These are phyloP conservation scores for Formicarius rufipectus DNA, from an alignment of 2,113 vertebrate species.

Conservation along the genomic window DNA sequence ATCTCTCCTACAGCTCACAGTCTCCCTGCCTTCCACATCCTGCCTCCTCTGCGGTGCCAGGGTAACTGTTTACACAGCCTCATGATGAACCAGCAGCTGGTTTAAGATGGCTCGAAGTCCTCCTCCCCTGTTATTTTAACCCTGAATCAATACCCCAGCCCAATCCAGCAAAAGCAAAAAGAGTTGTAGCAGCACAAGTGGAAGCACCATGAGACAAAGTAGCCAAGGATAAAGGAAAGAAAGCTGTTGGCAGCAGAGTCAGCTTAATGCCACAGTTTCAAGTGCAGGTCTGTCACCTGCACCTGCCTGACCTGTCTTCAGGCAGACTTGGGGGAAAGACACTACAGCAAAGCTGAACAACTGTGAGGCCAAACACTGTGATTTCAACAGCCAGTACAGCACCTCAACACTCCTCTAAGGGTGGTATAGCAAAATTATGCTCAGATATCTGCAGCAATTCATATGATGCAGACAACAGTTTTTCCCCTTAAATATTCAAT, in stretches of 20 bases:
- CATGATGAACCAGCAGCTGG: not conserved
- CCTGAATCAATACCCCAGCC: not conserved
- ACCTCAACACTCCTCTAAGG: not conserved
- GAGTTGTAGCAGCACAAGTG: not conserved
- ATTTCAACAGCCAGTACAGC: not conserved
- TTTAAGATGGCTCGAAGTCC: not conserved
- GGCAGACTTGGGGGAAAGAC: not conserved
- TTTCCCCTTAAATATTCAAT: not conserved
- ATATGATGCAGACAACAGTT: not conserved
- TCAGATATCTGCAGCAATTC: not conserved
- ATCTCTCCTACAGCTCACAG: not conserved
- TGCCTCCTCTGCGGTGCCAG: not conserved
- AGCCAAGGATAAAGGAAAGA: not conserved
- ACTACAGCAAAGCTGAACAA: not conserved
- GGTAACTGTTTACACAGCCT: constrained; percentile 43
- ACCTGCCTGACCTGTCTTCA: not conserved
- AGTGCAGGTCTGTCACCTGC: not conserved
- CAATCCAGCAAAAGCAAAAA: not conserved
- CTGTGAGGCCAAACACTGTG: not conserved
- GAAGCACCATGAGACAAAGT: not conserved
- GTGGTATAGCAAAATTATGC: not conserved
- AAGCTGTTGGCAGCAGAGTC: not conserved
- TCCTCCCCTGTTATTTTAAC: constrained; percentile 1
- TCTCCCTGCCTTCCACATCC: not conserved
- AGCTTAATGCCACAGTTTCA: not conserved